Evolutionary conservation across 2,113 vertebrate species (phyloP).

Genomic region (Gnathonemus echidnorhynchus): DNA sequence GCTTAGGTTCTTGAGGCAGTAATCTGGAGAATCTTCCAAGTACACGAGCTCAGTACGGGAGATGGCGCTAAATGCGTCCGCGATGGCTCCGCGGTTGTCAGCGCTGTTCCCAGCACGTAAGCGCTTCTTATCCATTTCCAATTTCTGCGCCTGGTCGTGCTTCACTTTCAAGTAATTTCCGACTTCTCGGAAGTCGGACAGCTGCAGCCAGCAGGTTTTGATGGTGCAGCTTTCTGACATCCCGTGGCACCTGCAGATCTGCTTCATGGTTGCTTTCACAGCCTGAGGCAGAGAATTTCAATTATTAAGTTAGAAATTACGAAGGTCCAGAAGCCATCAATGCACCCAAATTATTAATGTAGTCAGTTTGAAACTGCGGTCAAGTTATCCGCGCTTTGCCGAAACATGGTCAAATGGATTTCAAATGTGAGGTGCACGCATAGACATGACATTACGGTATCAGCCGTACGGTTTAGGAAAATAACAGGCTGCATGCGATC

Average conservation of each 20-base stretch:
- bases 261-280: conserved; percentile 80
- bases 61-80: conserved; percentile 65
- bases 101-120: conserved; percentile 80
- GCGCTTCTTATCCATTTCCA: conserved; percentile 77
- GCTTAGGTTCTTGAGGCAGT: conserved; percentile 76
- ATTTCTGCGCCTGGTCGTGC: conserved; percentile 76
- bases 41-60: conserved; percentile 75
- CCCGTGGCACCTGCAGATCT: conserved; percentile 89
- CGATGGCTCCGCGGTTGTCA: conserved; percentile 66
- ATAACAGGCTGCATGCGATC: too few relatives aligned
- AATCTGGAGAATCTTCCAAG: conserved; percentile 91
- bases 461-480: too few relatives aligned
- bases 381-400: too few relatives aligned
- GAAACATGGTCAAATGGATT: too few relatives aligned
- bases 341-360: not conserved
- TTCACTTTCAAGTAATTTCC: conserved; percentile 86
- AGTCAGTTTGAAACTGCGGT: not conserved
- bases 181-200: conserved; percentile 80
- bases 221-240: conserved; percentile 94
- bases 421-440: too few relatives aligned
- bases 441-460: too few relatives aligned
- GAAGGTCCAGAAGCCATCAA: not conserved
- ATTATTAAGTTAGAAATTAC: not conserved
- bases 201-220: conserved; percentile 91
- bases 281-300: conserved; percentile 56